phyloP scores from a whole-genome alignment of 1,140 invertebrate genomes.

The Calliopsis andreniformis region DNA sequence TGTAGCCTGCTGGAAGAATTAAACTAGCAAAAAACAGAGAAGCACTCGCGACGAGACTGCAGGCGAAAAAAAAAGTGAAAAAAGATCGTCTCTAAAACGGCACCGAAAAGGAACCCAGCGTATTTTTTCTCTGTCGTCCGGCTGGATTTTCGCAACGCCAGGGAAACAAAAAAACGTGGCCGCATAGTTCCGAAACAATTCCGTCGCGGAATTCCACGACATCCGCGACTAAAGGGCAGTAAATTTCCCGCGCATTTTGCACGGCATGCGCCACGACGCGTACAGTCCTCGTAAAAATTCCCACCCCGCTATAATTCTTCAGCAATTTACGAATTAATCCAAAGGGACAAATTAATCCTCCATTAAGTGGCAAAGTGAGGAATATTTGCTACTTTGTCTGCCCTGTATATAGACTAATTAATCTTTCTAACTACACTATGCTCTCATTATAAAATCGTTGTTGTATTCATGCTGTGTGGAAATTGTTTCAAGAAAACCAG shows the following conservation, averaged over 20 bases:
- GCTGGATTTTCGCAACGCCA: slow-evolving; percentile 45
- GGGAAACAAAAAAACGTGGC: slow-evolving; percentile 54
- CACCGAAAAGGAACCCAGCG: slow-evolving; percentile 35
- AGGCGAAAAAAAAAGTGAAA: slow-evolving; percentile 28
- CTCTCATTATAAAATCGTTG: too few species aligned
- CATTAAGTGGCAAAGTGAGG: too few species aligned
- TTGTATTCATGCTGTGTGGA: too few species aligned
- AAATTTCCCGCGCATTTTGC: slow-evolving; percentile 56
- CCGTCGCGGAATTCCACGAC: slow-evolving; percentile 59
- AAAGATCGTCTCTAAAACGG: slow-evolving; percentile 37
- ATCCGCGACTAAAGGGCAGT: slow-evolving; percentile 52
- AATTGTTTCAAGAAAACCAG: too few species aligned
- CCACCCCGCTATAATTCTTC: not conserved
- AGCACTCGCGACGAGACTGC: not conserved
- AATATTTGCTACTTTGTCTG: too few species aligned
- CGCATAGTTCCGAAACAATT: slow-evolving; percentile 68
- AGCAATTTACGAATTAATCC: slow-evolving; percentile 20
- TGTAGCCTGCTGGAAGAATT: not conserved
- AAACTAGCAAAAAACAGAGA: not conserved
- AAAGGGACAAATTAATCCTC: too few species aligned
- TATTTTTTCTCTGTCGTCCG: slow-evolving; percentile 56
- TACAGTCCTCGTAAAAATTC: slow-evolving; percentile 33
- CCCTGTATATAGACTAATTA: too few species aligned
- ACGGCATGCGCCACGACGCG: slow-evolving; percentile 9
- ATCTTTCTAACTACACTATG: too few species aligned